Base-by-base conservation (phyloP, 1,140 invertebrate genomes). In the Pseudomyrmex pallidus region DNA sequence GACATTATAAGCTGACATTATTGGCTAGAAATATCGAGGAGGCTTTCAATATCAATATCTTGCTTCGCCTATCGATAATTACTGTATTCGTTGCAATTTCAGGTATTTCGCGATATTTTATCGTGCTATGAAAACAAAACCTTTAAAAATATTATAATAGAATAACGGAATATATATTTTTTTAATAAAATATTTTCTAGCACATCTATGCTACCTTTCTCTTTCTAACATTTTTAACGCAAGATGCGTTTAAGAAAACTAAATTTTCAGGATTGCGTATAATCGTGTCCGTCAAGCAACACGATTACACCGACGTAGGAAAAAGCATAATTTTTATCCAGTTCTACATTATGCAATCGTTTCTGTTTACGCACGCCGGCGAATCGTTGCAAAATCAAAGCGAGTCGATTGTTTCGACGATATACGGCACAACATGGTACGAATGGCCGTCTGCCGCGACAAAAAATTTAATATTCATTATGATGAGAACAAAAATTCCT, bases 311-410 rank as follows among this genome's bases (percentile, higher is more conserved):
- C 74, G 0, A 67, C n/a, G 4, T 68, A 57, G 0, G 7, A 85
- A 52, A 89, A 87, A 73, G 44, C 9, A 20, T 48, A 82, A 17
- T 86, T 0, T 78, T 72, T 9, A 20, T 89, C 0, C 73, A 67
- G 2, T 70, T 85, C 2, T 17, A 85, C n/a, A 83, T 89, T 20
- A 9, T 90, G 3, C 90, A 91, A 74, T 66, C 90, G 1, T 92
- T 88, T 63, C 35, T 91, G 54, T 84, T 87, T 20, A 83, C 84
- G 15, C 91, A 86, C 50, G 87, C 90, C 1, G 89, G 90, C 2
- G 90, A 91, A 64, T 54, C 52, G 12, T 59, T 92, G 2, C 84
- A 56, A 2, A 67, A 52, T n/a, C 84, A 86, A 63, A 66, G 82
- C 3, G 72, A 82, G 64, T 74, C 74, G 2, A 63, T 92, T n/a